Percentiles rank a stretch among this genome's conserved stretches.
phyloP scores from a whole-genome alignment of 2,888 invertebrate genomes.

The Trachelus iudaicus region DNA sequence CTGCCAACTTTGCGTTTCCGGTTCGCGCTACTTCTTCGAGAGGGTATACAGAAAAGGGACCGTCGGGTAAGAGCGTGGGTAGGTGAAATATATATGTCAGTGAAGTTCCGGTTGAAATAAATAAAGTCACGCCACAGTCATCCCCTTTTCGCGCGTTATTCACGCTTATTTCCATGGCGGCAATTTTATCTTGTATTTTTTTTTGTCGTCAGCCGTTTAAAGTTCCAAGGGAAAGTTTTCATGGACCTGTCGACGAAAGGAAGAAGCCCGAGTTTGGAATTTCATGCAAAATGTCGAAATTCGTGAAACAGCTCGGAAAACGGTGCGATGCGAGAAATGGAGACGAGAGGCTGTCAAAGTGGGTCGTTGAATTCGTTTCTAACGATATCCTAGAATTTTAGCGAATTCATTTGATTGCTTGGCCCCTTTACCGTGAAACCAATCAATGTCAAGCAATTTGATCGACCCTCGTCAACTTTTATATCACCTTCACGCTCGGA shows the following conservation, averaged over 20 bases:
- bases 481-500: no score
- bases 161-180: background rate
- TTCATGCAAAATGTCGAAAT: no score
- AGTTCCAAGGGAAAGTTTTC: background rate
- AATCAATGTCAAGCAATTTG: no score
- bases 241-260: background rate
- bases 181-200: conserved; percentile 9
- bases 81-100: conserved; percentile 65
- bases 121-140: conserved; percentile 63
- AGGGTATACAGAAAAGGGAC: conserved; percentile 7
- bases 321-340: no score
- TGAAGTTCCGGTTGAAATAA: conserved; percentile 65
- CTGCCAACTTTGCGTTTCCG: conserved; percentile 64
- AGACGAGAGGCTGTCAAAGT: no score
- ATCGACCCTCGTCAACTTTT: no score
- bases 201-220: background rate
- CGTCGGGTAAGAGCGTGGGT: conserved; percentile 43
- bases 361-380: no score
- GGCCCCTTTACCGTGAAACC: no score
- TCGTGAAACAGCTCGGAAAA: no score
- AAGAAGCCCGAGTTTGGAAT: no score
- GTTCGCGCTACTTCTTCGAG: conserved; percentile 55
- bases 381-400: no score
- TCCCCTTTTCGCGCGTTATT: background rate
- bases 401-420: no score